A percentile compares a stretch with the other conserved stretches of the same genome.
These are phyloP conservation scores for Rhinoptilus africanus DNA, from an alignment of 2,113 vertebrate genomes.

Conservation along the genomic window DNA sequence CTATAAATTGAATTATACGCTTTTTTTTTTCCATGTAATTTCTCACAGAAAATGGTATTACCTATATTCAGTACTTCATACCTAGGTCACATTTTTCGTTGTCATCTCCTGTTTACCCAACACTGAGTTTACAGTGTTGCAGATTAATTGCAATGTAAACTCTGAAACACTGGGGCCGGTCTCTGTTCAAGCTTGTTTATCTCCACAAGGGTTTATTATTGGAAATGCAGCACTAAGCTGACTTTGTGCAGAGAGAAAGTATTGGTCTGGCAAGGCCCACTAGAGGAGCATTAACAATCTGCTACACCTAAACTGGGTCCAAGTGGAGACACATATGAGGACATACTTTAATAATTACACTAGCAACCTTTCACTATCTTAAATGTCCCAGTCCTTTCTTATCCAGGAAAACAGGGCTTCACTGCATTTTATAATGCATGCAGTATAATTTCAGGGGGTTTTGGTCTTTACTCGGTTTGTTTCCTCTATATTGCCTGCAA, in stretches of 20 bases:
- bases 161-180: accelerated
- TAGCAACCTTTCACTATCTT: neutral
- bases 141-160: neutral
- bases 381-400: neutral
- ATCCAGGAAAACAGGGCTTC: neutral
- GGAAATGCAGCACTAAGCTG: neutral
- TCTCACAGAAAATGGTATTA: neutral
- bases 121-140: neutral
- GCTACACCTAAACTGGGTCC: neutral
- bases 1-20: neutral
- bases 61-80: neutral
- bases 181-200: neutral
- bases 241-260: neutral
- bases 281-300: neutral
- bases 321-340: neutral
- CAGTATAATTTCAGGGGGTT: neutral
- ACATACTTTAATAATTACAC: neutral
- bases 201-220: neutral
- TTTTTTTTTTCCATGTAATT: neutral
- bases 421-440: neutral
- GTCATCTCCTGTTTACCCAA: neutral
- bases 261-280: neutral
- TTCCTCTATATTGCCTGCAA: neutral
- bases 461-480: neutral
- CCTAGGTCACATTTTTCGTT: neutral